phyloP scores from a whole-genome alignment of 2,797 vertebrate species.

The Cirrhinus mrigala region DNA sequence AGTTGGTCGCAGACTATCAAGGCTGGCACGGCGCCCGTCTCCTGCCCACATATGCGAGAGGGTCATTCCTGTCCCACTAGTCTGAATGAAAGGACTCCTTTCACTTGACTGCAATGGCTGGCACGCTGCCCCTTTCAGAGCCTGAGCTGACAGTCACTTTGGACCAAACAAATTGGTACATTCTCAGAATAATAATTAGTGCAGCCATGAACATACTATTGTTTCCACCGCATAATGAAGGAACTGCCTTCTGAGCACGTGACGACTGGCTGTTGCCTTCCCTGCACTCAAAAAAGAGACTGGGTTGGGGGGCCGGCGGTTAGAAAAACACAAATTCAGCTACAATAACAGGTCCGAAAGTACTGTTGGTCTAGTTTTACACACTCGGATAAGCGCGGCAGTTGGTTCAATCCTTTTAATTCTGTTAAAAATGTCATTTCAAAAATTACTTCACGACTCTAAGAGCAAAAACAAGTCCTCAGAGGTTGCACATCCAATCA shows the following conservation, averaged over 20 bases:
- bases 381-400: background rate
- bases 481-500: background rate
- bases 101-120: constrained; percentile 80
- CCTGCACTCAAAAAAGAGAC: constrained; percentile 33
- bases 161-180: constrained; percentile 99
- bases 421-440: background rate
- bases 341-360: background rate
- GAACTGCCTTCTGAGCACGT: constrained; percentile 86
- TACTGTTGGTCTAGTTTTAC: background rate
- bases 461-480: background rate
- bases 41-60: constrained; percentile 76
- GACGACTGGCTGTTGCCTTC: constrained; percentile 76
- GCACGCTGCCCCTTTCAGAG: constrained; percentile 90
- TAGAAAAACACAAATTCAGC: constrained; percentile 19
- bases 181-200: constrained; percentile 99
- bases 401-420: background rate
- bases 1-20: constrained; percentile 75
- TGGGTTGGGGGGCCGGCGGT: background rate
- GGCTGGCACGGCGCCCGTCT: constrained; percentile 78
- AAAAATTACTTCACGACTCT: background rate
- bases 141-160: constrained; percentile 92
- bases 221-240: constrained; percentile 88
- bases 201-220: constrained; percentile 94
- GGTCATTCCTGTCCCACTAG: constrained; percentile 83
- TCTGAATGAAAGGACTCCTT: constrained; percentile 87